Conservation (phyloP, 2,888 invertebrate genomes). For the Halictus quadricinctus region DNA sequence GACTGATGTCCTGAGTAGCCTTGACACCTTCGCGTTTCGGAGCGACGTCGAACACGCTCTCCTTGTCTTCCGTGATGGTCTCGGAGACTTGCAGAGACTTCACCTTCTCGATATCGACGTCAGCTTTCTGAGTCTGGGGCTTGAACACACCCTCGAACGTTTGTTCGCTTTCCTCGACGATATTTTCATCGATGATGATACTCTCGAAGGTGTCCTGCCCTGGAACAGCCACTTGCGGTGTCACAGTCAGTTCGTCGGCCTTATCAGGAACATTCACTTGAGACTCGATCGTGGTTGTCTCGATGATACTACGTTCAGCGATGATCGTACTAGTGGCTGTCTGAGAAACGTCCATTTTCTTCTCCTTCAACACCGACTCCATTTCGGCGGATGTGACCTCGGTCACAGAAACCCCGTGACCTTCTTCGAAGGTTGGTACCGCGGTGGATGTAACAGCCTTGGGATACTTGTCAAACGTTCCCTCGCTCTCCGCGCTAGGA, state of each 20-base stretch:
- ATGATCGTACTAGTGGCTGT: conserved; percentile 76
- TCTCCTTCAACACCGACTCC: conserved; percentile 83
- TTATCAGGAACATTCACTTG: conserved; percentile 75
- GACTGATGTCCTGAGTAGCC: conserved; percentile 68
- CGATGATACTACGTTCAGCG: conserved; percentile 71
- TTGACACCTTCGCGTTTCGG: conserved; percentile 57
- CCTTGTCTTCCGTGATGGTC: conserved; percentile 79
- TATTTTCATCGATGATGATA: conserved; percentile 84
- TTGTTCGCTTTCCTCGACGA: conserved; percentile 81
- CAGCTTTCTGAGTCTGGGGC: conserved; percentile 81
- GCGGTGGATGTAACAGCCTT: conserved; percentile 75
- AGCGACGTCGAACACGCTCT: conserved; percentile 71
- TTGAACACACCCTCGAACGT: conserved; percentile 79
- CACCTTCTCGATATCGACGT: conserved; percentile 81
- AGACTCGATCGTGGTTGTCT: conserved; percentile 78
- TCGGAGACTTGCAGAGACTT: conserved; percentile 80
- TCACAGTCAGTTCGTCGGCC: conserved; percentile 65
- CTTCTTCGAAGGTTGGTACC: conserved; percentile 78
- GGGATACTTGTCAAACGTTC: conserved; percentile 70
- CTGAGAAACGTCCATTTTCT: conserved; percentile 74
- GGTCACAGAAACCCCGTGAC: conserved; percentile 85
- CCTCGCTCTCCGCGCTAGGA: conserved; percentile 75
- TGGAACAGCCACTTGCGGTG: conserved; percentile 81
- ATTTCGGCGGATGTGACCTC: conserved; percentile 84
- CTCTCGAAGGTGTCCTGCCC: conserved; percentile 84